Conservation (phyloP, 2,113 vertebrate species). For the Ceyx cyanopectus region DNA sequence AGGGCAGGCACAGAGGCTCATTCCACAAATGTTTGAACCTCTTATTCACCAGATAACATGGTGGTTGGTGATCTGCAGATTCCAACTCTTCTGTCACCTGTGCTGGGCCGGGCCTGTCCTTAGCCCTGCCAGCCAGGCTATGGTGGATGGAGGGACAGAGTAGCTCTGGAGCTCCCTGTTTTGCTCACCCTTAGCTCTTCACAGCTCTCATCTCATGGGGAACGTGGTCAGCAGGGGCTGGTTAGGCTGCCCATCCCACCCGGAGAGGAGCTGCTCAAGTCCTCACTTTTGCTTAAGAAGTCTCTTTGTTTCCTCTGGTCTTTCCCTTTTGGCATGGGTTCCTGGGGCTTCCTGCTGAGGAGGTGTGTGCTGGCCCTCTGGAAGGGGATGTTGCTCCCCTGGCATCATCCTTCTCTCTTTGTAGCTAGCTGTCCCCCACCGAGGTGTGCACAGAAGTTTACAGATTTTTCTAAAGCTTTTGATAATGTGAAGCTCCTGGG, state of each 20-base stretch:
- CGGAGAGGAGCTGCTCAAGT: background rate
- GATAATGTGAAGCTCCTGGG: constrained; percentile 87
- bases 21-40: background rate
- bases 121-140: accelerated
- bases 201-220: background rate
- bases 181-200: background rate
- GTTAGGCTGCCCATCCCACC: background rate
- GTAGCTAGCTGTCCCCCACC: constrained; percentile 10
- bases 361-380: background rate
- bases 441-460: constrained; percentile 77
- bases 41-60: background rate
- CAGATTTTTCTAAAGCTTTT: constrained; percentile 79
- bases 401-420: background rate
- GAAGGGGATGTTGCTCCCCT: background rate
- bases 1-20: background rate
- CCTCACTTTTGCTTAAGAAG: background rate
- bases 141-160: background rate
- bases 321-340: background rate
- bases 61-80: background rate
- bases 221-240: background rate
- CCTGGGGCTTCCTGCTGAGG: background rate
- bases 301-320: background rate
- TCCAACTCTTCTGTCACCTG: background rate
- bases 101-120: accelerated
- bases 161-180: background rate